phyloP scores from a whole-genome alignment of 2,888 invertebrate genomes.

The Zaprionus bogoriensis region DNA sequence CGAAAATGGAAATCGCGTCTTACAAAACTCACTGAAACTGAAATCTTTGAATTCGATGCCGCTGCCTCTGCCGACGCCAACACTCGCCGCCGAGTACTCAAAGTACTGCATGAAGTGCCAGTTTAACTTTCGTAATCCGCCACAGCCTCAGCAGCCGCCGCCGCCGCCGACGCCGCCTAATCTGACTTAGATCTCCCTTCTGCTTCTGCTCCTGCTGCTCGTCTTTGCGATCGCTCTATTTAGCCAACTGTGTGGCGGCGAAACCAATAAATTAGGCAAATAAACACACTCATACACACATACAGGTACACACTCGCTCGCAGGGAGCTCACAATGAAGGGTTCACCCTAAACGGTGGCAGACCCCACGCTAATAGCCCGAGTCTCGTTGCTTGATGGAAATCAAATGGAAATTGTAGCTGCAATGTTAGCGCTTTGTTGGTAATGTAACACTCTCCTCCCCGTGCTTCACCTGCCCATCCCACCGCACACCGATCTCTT shows the following conservation, averaged over 20 bases:
- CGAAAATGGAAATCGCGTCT: slow-evolving; percentile 66
- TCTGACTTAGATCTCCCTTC: slow-evolving; percentile 51
- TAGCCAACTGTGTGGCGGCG: slow-evolving; percentile 55
- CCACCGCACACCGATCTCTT: background rate
- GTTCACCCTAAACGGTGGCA: slow-evolving; percentile 68
- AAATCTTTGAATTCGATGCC: slow-evolving; percentile 46
- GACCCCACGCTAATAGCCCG: slow-evolving; percentile 62
- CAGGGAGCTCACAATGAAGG: slow-evolving; percentile 50
- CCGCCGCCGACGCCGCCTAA: too few species aligned
- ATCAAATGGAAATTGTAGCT: slow-evolving; percentile 65
- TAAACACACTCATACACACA: slow-evolving; percentile 57
- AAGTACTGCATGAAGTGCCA: slow-evolving; percentile 11
- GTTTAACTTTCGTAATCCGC: slow-evolving; percentile 57
- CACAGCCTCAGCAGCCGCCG: too few species aligned
- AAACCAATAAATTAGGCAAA: slow-evolving; percentile 75
- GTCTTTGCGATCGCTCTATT: slow-evolving; percentile 74
- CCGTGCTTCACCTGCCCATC: slow-evolving; percentile 23
- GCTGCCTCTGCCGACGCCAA: slow-evolving; percentile 38
- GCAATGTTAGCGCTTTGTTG: slow-evolving; percentile 71
- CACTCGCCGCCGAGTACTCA: slow-evolving; percentile 14
- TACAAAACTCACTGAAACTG: slow-evolving; percentile 70
- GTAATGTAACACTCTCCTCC: background rate
- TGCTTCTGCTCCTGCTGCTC: slow-evolving; percentile 8
- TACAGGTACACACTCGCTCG: background rate
- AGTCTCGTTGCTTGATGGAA: slow-evolving; percentile 38